These are phyloP conservation scores for Gallinago undulata DNA, from an alignment of 2,113 vertebrate genomes.

Conservation along the genomic window DNA sequence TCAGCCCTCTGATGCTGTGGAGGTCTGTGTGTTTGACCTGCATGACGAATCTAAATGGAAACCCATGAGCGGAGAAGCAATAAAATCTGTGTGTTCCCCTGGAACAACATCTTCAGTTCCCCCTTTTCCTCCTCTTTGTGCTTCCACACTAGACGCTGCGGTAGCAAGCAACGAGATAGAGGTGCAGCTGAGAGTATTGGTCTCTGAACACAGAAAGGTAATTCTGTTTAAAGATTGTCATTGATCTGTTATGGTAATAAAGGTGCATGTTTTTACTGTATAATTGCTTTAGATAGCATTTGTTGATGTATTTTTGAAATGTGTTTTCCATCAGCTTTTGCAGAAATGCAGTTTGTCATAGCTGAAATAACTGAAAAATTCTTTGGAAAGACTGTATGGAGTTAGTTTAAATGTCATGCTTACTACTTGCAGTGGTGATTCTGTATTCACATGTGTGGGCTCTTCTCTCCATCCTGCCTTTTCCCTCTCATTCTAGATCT, in stretches of 20 bases:
- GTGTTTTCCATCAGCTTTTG: not conserved
- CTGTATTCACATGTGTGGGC: not conserved
- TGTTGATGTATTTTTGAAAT: not conserved
- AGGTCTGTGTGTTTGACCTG: slow-evolving; percentile 90
- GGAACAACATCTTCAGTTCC: slow-evolving; percentile 83
- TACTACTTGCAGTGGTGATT: not conserved
- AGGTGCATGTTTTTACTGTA: not conserved
- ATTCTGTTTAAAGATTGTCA: not conserved
- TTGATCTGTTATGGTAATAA: not conserved
- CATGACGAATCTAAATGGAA: slow-evolving; percentile 93
- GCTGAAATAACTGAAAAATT: not conserved
- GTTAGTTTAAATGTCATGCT: not conserved
- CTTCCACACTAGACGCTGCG: slow-evolving; percentile 80
- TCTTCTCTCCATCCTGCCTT: not conserved
- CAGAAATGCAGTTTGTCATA: not conserved
- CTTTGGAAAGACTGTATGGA: not conserved
- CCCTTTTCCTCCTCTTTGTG: slow-evolving; percentile 86
- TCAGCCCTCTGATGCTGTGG: slow-evolving; percentile 89
- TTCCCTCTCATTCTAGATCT: not conserved
- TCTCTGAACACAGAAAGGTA: slow-evolving; percentile 95
- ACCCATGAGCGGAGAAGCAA: slow-evolving; percentile 92
- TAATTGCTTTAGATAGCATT: not conserved
- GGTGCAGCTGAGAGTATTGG: slow-evolving; percentile 86
- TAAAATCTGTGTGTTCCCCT: slow-evolving; percentile 88
- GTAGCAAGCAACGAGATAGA: slow-evolving; percentile 90